phyloP scores from a whole-genome alignment of 2,888 invertebrate species.

The Cataglyphis livida region DNA sequence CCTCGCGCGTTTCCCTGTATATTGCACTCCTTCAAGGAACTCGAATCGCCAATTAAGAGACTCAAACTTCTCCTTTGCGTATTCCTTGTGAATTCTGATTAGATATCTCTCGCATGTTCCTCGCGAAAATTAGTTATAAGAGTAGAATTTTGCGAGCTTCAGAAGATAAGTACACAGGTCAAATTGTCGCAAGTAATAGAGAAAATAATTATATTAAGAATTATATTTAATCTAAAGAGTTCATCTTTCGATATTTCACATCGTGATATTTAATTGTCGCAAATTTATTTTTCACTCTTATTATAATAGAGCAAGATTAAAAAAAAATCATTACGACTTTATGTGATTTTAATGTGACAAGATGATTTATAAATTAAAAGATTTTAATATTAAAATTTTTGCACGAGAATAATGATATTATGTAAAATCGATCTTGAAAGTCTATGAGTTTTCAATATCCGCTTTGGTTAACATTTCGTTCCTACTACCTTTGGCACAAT shows the following conservation, averaged over 20 bases:
- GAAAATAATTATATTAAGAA: neutral
- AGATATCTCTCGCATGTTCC: neutral
- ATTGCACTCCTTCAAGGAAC: conserved; percentile 5
- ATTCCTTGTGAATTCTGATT: conserved; percentile 19
- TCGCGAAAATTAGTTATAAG: neutral
- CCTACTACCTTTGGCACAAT: conserved; percentile 25
- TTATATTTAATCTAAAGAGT: neutral
- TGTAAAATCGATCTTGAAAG: conserved; percentile 4
- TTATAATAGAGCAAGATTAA: neutral
- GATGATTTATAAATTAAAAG: neutral
- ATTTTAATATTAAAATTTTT: conserved; percentile 6
- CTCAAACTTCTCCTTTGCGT: neutral
- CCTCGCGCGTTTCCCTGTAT: neutral
- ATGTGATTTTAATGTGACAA: neutral
- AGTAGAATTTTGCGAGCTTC: neutral
- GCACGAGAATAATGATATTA: conserved; percentile 1
- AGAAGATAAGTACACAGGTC: neutral
- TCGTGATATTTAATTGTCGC: neutral
- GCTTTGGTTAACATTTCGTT: conserved; percentile 39
- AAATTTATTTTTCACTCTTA: neutral
- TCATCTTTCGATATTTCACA: neutral
- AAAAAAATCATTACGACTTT: neutral
- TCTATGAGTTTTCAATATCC: conserved; percentile 25
- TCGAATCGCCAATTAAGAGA: conserved; percentile 28
- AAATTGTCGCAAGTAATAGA: neutral